A percentile compares a stretch with the other conserved stretches of the same genome.
phyloP scores from a whole-genome alignment of 2,113 vertebrate species.

The Colossoma macropomum region DNA sequence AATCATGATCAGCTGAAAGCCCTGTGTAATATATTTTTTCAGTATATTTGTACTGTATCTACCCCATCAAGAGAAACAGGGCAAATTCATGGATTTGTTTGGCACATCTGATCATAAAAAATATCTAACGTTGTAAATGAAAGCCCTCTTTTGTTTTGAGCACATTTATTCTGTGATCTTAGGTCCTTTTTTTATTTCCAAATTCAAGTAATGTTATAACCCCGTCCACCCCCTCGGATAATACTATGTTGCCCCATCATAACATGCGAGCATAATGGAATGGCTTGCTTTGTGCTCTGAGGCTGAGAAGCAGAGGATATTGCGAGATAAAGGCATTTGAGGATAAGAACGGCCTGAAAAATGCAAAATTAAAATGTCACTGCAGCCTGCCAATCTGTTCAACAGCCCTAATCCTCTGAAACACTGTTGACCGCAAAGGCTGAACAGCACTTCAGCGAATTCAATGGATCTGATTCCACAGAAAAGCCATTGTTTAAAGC shows the following conservation, averaged over 20 bases:
- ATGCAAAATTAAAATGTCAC: conserved; percentile 47
- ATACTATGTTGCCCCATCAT: not conserved
- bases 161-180: not conserved
- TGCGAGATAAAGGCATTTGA: conserved; percentile 24
- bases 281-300: not conserved
- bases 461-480: conserved; percentile 6
- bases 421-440: conserved; percentile 1
- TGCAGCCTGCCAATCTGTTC: conserved; percentile 8
- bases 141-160: not conserved
- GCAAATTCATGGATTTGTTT: conserved; percentile 45
- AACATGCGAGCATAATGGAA: not conserved
- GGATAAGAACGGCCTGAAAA: not conserved
- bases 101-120: conserved; percentile 30
- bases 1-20: too few species aligned
- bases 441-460: conserved; percentile 15
- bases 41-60: too few species aligned
- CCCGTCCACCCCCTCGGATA: not conserved
- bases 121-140: not conserved
- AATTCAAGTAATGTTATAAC: not conserved
- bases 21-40: too few species aligned
- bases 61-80: not conserved
- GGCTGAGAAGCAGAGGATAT: conserved; percentile 26
- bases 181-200: conserved; percentile 1
- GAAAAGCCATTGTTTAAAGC: not conserved
- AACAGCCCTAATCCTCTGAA: conserved; percentile 38